Percentiles rank a stretch among this genome's conserved stretches.
These are phyloP conservation scores for Anthopleura xanthogrammica DNA, from an alignment of 92 coral and sea anemone species.

Conservation along the genomic window DNA sequence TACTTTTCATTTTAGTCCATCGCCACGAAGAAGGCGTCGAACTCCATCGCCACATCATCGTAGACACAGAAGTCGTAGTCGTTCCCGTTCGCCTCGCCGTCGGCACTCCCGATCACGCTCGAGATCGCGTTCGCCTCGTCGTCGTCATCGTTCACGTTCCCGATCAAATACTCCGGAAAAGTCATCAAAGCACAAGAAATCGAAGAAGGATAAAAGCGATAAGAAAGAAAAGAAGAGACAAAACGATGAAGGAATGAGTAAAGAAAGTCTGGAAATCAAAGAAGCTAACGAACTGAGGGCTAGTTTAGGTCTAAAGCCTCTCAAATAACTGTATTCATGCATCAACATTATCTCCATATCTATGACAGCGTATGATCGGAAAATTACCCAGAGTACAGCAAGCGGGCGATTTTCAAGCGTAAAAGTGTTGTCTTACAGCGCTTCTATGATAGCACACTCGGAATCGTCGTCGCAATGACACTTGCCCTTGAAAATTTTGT, in stretches of 20 bases:
- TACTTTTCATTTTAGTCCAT: slow-evolving; percentile 31
- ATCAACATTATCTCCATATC: too few relatives aligned
- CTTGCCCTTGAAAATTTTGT: too few relatives aligned
- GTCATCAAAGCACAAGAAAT: slow-evolving; percentile 63
- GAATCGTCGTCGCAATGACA: too few relatives aligned
- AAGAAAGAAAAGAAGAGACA: slow-evolving; percentile 60
- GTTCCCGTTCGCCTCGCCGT: slow-evolving; percentile 88
- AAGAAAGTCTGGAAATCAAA: slow-evolving; percentile 76
- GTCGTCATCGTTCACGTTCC: slow-evolving; percentile 90
- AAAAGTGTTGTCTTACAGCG: too few relatives aligned
- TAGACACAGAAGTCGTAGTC: slow-evolving; percentile 76
- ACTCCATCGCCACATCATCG: slow-evolving; percentile 82
- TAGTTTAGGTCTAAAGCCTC: slow-evolving; percentile 87
- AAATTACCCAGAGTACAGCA: too few relatives aligned
- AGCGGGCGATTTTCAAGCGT: too few relatives aligned
- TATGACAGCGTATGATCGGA: too few relatives aligned
- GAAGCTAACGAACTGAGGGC: slow-evolving; percentile 97
- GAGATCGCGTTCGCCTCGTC: slow-evolving; percentile 91
- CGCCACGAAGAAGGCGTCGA: slow-evolving; percentile 68
- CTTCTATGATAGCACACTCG: too few relatives aligned
- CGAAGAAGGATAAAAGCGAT: slow-evolving; percentile 63
- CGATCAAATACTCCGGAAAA: slow-evolving; percentile 89
- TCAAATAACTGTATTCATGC: slow-evolving; percentile 27
- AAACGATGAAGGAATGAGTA: slow-evolving; percentile 57
- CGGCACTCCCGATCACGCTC: slow-evolving; percentile 77